These are phyloP conservation scores for Podarcis cretensis DNA, from an alignment of 2,113 vertebrate genomes.

Conservation along the genomic window DNA sequence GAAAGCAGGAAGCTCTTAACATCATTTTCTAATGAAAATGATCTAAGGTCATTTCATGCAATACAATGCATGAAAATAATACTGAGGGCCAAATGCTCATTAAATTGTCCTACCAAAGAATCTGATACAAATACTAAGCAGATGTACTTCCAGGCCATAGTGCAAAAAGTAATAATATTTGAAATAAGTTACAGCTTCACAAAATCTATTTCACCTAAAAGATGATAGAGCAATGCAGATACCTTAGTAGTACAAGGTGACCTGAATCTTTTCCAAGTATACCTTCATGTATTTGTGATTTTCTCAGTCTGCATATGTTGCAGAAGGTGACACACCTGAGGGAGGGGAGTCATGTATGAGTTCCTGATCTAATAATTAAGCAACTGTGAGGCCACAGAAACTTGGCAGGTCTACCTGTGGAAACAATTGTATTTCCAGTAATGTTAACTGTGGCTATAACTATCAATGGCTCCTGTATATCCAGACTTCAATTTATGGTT, in stretches of 20 bases:
- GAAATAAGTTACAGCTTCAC: background rate
- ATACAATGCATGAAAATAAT: accelerated
- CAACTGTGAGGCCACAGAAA: background rate
- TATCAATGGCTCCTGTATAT: no score
- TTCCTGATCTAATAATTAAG: background rate
- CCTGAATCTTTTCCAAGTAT: background rate
- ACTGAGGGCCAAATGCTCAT: background rate
- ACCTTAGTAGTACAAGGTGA: background rate
- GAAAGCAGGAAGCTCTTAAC: background rate
- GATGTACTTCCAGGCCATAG: background rate
- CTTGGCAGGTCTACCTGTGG: background rate
- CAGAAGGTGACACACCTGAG: background rate
- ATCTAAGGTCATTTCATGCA: background rate
- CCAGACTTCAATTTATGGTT: no score
- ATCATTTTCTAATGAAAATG: background rate
- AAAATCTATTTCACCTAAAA: background rate
- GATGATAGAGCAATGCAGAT: background rate
- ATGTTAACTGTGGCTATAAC: no score
- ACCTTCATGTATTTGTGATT: background rate
- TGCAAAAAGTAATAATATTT: background rate
- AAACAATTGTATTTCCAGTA: no score
- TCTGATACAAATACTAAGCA: background rate
- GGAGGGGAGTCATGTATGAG: background rate
- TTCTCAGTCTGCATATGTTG: background rate
- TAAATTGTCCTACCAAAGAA: background rate